Evolutionary conservation across 2,113 vertebrate species (phyloP).

Genomic region (Oncorhynchus mykiss): DNA sequence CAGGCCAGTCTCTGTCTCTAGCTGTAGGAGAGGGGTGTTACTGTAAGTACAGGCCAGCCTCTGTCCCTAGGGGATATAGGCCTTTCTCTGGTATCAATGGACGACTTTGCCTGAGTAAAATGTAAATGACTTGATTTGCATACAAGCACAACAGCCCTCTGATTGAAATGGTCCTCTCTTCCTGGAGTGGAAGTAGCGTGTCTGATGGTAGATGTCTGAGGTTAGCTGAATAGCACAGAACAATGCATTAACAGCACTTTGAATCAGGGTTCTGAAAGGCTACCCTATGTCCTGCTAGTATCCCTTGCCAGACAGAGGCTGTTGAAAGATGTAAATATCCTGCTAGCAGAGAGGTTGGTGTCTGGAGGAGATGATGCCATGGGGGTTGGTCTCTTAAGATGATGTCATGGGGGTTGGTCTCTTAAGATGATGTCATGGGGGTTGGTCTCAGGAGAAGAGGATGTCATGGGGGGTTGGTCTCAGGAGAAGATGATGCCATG

Average conservation of each 20-base stretch:
- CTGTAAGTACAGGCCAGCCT: neutral
- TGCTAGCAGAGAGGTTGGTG: neutral
- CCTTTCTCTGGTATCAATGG: conserved; percentile 26
- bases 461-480: too few relatives aligned
- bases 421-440: too few relatives aligned
- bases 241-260: neutral
- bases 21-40: neutral
- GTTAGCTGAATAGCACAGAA: neutral
- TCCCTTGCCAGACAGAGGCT: neutral
- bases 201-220: conserved; percentile 29
- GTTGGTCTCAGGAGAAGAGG: too few relatives aligned
- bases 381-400: too few relatives aligned
- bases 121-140: conserved; percentile 57
- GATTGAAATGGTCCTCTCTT: conserved; percentile 46
- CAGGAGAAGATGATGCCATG: too few relatives aligned
- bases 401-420: too few relatives aligned
- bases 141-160: conserved; percentile 38
- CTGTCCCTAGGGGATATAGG: conserved; percentile 43
- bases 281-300: too few relatives aligned
- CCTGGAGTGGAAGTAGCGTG: conserved; percentile 36
- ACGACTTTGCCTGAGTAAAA: conserved; percentile 32
- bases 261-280: neutral
- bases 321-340: neutral
- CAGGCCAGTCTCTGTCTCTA: conserved; percentile 21
- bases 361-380: conserved; percentile 11